Evolutionary conservation across 2,113 vertebrate species (phyloP).

Genomic region (Echinops telfairi): DNA sequence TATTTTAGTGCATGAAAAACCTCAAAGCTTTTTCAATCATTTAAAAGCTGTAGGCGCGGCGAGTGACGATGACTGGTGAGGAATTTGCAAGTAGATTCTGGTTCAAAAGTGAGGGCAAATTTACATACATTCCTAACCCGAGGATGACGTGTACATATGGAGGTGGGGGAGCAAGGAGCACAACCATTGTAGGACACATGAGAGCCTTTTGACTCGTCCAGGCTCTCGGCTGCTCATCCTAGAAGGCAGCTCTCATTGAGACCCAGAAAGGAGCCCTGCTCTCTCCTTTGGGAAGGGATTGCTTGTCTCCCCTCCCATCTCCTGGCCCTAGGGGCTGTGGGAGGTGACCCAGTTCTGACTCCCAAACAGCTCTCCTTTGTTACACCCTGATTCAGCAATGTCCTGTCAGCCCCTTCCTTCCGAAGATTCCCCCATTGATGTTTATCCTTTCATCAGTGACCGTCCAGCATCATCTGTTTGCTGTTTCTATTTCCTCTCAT

Average conservation of each 20-base stretch:
- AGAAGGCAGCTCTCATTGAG: neutral
- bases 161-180: neutral
- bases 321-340: neutral
- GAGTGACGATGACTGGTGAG: too few species aligned
- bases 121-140: too few species aligned
- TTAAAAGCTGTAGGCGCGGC: too few species aligned
- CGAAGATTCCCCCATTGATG: neutral
- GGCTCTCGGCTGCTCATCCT: neutral
- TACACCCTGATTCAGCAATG: neutral
- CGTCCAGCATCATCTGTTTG: rapidly evolving
- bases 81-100: too few species aligned
- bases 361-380: neutral
- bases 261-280: too few species aligned
- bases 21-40: too few species aligned
- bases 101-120: too few species aligned
- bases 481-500: neutral
- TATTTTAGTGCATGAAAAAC: too few species aligned
- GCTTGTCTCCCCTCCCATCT: too few species aligned
- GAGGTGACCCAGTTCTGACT: neutral
- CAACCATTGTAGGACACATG: rapidly evolving
- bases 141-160: too few species aligned
- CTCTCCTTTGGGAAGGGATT: neutral
- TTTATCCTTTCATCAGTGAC: neutral
- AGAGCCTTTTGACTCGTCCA: neutral
- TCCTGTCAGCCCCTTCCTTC: neutral